Percentiles rank a stretch among this genome's conserved stretches.
Evolutionary conservation across 1,140 invertebrate species (phyloP).

Genomic region (Daktulosphaira vitifoliae): DNA sequence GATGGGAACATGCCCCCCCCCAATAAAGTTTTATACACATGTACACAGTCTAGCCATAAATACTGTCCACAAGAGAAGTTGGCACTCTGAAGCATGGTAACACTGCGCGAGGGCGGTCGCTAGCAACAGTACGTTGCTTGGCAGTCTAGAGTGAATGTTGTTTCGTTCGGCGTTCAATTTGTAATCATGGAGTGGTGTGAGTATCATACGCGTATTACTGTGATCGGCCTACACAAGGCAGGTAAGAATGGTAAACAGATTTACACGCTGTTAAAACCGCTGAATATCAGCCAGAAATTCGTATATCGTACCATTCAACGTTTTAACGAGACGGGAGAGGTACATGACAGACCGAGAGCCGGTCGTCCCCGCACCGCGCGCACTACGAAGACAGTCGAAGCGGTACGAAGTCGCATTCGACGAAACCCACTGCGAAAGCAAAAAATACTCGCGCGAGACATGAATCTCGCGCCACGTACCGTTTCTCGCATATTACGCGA

Average conservation of each 20-base stretch:
- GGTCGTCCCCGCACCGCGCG: neutral
- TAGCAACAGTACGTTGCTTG: too few relatives aligned
- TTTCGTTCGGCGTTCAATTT: too few relatives aligned
- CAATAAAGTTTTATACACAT: too few relatives aligned
- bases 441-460: neutral
- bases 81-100: too few relatives aligned
- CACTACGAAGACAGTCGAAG: neutral
- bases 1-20: too few relatives aligned
- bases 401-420: neutral
- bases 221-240: neutral
- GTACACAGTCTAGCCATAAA: too few relatives aligned
- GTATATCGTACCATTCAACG: constrained; percentile 6
- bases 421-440: neutral
- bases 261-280: neutral
- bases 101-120: too few relatives aligned
- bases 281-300: neutral
- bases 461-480: neutral
- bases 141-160: too few relatives aligned
- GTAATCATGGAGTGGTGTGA: neutral
- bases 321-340: neutral
- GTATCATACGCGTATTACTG: neutral
- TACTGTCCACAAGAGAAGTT: too few relatives aligned
- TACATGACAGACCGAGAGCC: neutral
- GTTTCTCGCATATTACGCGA: neutral
- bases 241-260: neutral